Evolutionary conservation across 2,888 invertebrate genomes (phyloP).

Genomic region (Colostygia pectinataria): DNA sequence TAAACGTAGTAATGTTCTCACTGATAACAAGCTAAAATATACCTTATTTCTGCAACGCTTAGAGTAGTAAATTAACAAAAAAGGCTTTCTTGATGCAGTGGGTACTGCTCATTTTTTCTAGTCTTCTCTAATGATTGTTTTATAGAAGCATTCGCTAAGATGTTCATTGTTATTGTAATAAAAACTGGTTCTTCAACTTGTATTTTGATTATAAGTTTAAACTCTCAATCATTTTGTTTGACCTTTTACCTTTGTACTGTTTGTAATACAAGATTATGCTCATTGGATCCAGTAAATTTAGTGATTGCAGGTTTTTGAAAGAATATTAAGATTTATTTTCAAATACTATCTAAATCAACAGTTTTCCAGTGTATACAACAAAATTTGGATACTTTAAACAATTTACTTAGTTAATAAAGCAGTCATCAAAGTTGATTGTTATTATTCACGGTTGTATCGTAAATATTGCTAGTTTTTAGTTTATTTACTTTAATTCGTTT

Average conservation of each 20-base stretch:
- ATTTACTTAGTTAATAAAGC: no score
- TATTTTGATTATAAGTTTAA: conserved; percentile 10
- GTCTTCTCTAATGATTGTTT: conserved; percentile 53
- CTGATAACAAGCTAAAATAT: conserved; percentile 42
- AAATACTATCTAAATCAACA: no score
- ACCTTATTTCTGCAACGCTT: conserved; percentile 39
- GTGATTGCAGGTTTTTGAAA: background rate
- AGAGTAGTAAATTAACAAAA: conserved; percentile 38
- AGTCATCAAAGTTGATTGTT: no score
- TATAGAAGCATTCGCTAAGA: conserved; percentile 38
- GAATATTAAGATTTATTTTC: no score
- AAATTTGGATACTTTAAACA: no score
- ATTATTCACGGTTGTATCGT: no score
- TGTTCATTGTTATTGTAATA: conserved; percentile 24
- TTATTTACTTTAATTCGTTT: background rate
- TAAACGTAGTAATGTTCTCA: conserved; percentile 59
- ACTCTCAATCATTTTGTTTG: conserved; percentile 14
- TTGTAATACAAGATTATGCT: conserved; percentile 13
- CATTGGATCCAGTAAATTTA: conserved; percentile 2
- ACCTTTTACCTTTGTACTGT: conserved; percentile 22
- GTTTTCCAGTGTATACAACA: no score
- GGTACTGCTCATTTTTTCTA: conserved; percentile 59
- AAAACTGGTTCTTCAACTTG: conserved; percentile 14
- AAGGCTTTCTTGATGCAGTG: conserved; percentile 45
- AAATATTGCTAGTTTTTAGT: no score